phyloP scores from a whole-genome alignment of 2,797 vertebrate species.

The Pangasius mekongensis region DNA sequence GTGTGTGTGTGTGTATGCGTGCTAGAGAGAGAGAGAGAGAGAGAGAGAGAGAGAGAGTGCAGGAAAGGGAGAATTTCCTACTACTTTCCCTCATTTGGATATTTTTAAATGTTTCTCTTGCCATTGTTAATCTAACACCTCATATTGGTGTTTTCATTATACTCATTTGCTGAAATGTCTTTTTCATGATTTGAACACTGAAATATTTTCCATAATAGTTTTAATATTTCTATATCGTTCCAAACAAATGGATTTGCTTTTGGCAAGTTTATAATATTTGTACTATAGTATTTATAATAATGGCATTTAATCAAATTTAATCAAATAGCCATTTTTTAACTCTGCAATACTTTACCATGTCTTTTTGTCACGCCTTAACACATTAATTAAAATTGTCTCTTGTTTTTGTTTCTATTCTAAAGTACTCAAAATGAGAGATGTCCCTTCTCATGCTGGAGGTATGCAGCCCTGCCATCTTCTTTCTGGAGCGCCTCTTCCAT shows the following conservation, averaged over 20 bases:
- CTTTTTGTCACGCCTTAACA: slow-evolving; percentile 43
- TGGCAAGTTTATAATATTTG: too few relatives aligned
- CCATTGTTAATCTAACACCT: neutral
- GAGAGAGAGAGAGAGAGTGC: neutral
- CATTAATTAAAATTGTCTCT: slow-evolving; percentile 73
- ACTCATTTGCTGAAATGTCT: neutral
- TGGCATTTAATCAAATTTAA: neutral
- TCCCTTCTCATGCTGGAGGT: slow-evolving; percentile 78
- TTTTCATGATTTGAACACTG: neutral
- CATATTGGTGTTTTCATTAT: neutral
- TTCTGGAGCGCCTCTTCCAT: slow-evolving; percentile 61
- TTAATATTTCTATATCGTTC: neutral
- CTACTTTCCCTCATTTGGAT: neutral
- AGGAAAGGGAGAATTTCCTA: neutral
- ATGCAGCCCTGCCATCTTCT: slow-evolving; percentile 69
- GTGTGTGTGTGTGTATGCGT: neutral
- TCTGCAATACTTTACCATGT: slow-evolving; percentile 11
- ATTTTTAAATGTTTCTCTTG: neutral
- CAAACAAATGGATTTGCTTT: neutral
- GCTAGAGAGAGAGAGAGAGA: neutral
- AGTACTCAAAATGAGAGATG: slow-evolving; percentile 83
- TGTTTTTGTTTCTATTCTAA: slow-evolving; percentile 73
- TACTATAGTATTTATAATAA: neutral
- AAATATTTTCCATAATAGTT: neutral
- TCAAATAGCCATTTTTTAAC: neutral